phyloP scores from a whole-genome alignment of 2,797 vertebrate genomes.

The Danionella dracula region DNA sequence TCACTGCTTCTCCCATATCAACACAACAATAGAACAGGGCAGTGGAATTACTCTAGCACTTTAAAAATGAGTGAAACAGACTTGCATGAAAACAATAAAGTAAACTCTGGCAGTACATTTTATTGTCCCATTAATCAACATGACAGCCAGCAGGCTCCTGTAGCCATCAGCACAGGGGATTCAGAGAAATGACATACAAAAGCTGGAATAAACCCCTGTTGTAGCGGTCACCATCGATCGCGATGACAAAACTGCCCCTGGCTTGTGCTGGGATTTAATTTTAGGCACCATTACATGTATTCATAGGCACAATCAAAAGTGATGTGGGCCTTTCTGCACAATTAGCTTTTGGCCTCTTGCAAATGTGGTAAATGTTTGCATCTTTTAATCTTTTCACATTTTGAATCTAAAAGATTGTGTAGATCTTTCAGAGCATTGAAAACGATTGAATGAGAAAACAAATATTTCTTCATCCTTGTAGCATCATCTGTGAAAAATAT shows the following conservation, averaged over 20 bases:
- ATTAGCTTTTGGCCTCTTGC: slow-evolving; percentile 45
- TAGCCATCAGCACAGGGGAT: slow-evolving; percentile 39
- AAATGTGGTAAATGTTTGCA: too few species aligned
- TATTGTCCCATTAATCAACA: slow-evolving; percentile 54
- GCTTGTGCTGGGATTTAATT: slow-evolving; percentile 57
- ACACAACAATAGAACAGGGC: slow-evolving; percentile 32
- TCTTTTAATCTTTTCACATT: too few species aligned
- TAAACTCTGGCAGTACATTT: slow-evolving; percentile 45
- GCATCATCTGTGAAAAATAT: too few species aligned
- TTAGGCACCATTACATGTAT: slow-evolving; percentile 37
- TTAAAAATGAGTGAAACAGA: slow-evolving; percentile 35
- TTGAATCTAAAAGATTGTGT: too few species aligned
- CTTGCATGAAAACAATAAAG: slow-evolving; percentile 37
- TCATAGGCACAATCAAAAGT: slow-evolving; percentile 49
- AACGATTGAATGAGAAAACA: too few species aligned
- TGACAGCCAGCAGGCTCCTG: slow-evolving; percentile 42
- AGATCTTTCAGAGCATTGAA: too few species aligned
- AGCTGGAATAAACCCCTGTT: slow-evolving; percentile 30
- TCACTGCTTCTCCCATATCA: slow-evolving; percentile 29
- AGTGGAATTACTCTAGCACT: slow-evolving; percentile 30
- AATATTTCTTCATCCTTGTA: too few species aligned
- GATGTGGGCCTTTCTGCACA: slow-evolving; percentile 41
- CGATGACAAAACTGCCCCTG: slow-evolving; percentile 46
- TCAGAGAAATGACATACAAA: slow-evolving; percentile 28
- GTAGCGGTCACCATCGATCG: slow-evolving; percentile 36